phyloP scores from a whole-genome alignment of 2,113 vertebrate species.

The Taxidea taxus region DNA sequence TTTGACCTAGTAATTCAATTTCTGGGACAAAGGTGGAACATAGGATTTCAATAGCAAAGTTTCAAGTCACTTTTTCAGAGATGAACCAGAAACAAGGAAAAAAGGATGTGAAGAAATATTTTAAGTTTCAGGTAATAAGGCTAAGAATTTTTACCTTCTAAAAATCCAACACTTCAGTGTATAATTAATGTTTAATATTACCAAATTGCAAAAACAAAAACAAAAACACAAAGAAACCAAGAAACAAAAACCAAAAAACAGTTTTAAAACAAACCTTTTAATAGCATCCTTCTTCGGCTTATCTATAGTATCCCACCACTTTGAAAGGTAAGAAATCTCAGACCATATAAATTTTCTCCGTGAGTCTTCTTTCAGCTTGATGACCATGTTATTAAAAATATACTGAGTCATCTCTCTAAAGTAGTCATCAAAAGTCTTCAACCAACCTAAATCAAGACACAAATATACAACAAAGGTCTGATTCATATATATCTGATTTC shows the following conservation, averaged over 20 bases:
- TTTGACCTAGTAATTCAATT: background rate
- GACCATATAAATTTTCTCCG: constrained; percentile 94
- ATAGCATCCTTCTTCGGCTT: constrained; percentile 89
- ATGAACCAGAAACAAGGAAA: constrained; percentile 24
- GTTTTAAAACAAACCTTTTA: constrained; percentile 87
- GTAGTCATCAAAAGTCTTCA: constrained; percentile 96
- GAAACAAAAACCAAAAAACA: background rate
- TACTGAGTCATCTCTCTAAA: constrained; percentile 93
- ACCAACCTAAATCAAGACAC: constrained; percentile 89
- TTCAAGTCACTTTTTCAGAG: background rate
- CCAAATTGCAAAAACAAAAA: constrained; percentile 37
- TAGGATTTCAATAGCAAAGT: background rate
- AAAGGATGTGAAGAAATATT: background rate
- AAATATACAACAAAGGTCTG: constrained; percentile 60
- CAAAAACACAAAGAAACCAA: background rate
- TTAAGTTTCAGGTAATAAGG: constrained; percentile 14
- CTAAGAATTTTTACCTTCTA: background rate
- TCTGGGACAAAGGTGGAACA: background rate
- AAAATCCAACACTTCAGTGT: background rate
- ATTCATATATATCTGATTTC: background rate
- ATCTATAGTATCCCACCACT: constrained; percentile 93
- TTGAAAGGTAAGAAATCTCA: constrained; percentile 94
- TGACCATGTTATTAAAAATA: constrained; percentile 95
- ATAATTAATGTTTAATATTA: constrained; percentile 23
- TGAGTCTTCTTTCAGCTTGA: constrained; percentile 90